phyloP scores from a whole-genome alignment of 53 echinoderm and acorn worm genomes.

The Holothuria scabra region DNA sequence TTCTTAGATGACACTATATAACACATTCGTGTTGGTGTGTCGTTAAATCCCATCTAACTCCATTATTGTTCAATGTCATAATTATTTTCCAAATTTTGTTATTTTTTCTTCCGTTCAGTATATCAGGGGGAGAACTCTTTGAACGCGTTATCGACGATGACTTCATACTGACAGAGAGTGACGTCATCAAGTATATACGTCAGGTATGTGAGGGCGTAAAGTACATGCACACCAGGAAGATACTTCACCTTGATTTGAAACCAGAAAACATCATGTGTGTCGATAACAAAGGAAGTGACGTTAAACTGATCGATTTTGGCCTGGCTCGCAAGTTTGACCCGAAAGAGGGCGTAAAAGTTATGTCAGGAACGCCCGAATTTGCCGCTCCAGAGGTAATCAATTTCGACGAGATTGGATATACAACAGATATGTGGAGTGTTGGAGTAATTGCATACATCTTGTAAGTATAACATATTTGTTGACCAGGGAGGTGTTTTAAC shows the following conservation, averaged over 20 bases:
- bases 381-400: conserved; percentile 99
- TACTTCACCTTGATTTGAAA: conserved; percentile 93
- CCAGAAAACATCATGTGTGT: conserved; percentile 97
- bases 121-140: conserved; percentile 90
- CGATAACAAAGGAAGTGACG: conserved; percentile 77
- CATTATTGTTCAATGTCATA: no score
- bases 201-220: conserved; percentile 98
- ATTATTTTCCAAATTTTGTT: background rate
- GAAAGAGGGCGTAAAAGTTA: conserved; percentile 75
- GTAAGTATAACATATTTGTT: conserved; percentile 58
- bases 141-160: conserved; percentile 98
- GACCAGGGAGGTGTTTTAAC: no score
- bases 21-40: no score
- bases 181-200: conserved; percentile 95
- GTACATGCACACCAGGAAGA: conserved; percentile 83
- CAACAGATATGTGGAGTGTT: conserved; percentile 98
- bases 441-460: conserved; percentile 97
- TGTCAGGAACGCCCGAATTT: conserved; percentile 99
- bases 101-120: conserved; percentile 49
- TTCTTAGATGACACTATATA: no score
- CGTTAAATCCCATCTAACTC: no score
- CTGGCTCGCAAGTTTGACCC: conserved; percentile 88
- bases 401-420: conserved; percentile 82
- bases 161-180: conserved; percentile 84
- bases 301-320: conserved; percentile 98